Percentiles rank a stretch among this genome's conserved stretches.
Evolutionary conservation across 2,797 vertebrate species (phyloP).

Genomic region (Otolemur crassicaudatus): DNA sequence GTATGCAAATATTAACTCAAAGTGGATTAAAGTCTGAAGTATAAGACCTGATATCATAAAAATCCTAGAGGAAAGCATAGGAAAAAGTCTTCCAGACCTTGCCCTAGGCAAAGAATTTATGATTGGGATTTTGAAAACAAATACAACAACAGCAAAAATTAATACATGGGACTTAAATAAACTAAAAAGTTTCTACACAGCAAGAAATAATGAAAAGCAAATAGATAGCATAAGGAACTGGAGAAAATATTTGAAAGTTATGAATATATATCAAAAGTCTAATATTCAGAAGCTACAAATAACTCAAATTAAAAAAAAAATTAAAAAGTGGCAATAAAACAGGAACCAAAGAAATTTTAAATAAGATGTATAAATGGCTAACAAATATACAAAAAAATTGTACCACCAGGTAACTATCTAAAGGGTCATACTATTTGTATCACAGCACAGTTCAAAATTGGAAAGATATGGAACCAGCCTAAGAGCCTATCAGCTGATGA

Average conservation of each 20-base stretch:
- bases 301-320: too few relatives aligned
- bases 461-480: too few relatives aligned
- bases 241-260: neutral
- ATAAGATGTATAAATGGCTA: too few relatives aligned
- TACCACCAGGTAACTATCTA: too few relatives aligned
- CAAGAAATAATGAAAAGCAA: neutral
- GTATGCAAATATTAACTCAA: neutral
- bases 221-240: neutral
- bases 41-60: neutral
- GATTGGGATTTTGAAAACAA: neutral
- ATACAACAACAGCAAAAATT: neutral
- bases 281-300: neutral
- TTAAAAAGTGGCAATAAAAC: too few relatives aligned
- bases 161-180: neutral
- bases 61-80: neutral
- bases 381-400: too few relatives aligned
- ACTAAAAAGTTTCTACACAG: neutral
- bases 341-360: too few relatives aligned
- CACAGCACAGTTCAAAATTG: too few relatives aligned
- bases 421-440: too few relatives aligned
- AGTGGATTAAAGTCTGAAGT: neutral
- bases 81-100: neutral
- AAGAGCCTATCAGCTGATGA: too few relatives aligned
- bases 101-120: neutral
- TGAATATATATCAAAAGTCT: neutral